phyloP scores from a whole-genome alignment of 2,888 invertebrate species.

The Corythucha ciliata region DNA sequence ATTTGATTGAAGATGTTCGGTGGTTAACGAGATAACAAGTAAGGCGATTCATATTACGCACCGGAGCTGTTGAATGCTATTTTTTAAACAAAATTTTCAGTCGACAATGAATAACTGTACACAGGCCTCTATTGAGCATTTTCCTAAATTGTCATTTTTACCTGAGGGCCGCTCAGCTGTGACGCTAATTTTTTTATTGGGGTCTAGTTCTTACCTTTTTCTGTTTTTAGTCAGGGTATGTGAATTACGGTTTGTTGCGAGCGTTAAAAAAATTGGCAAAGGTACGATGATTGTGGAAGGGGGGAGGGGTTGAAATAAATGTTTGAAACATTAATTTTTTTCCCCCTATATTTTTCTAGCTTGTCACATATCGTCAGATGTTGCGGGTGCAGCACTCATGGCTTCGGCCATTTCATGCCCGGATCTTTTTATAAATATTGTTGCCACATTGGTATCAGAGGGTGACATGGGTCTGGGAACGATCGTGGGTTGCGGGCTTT shows the following conservation, averaged over 20 bases:
- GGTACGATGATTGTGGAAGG: conserved; percentile 15
- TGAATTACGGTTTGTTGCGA: conserved; percentile 24
- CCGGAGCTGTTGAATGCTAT: no score
- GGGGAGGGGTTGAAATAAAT: neutral
- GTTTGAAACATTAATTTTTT: neutral
- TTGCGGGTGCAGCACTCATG: conserved; percentile 30
- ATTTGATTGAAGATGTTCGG: no score
- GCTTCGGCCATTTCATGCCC: conserved; percentile 30
- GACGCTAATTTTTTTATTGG: no score
- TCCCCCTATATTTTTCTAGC: neutral
- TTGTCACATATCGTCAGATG: conserved; percentile 23
- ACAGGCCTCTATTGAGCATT: no score
- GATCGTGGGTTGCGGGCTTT: conserved; percentile 74
- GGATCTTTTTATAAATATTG: conserved; percentile 28
- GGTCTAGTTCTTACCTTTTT: no score
- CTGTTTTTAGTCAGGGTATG: conserved; percentile 25
- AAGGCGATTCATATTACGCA: no score
- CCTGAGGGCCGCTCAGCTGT: no score
- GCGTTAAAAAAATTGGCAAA: conserved; percentile 29
- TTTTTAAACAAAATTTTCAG: no score
- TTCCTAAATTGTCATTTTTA: no score
- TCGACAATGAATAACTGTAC: no score
- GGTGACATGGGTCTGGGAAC: conserved; percentile 39
- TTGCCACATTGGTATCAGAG: conserved; percentile 28
- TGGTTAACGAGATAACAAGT: no score